Evolutionary conservation across 2,888 invertebrate genomes (phyloP), one percentile per base, ranked within the genome.

Genomic region (Nomada ruficornis): DNA sequence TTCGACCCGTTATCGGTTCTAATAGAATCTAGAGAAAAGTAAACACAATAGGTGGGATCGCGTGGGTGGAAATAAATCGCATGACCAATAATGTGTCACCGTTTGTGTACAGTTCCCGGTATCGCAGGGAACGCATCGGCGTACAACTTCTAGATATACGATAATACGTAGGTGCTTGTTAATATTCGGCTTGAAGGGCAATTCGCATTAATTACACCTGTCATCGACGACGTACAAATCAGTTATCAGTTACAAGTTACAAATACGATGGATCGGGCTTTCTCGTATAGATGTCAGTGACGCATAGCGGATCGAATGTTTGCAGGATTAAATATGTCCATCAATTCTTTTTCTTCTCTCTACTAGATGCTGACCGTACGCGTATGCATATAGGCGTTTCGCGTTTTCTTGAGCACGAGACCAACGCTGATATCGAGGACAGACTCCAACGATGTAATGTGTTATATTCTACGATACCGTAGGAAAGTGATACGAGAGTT

Each of bases 241-340:
- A 36, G 36, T 80, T 84, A 83, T 84, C 75, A 77, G 62, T 83
- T 84, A 80, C 75, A 54, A 36, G 36, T 36, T 36, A 36, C 71
- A 79, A 84, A 83, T 62, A 20, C 52, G 47, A 36, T 47, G 64
- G 72, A 72, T 76, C 77, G 20, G 36, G 73, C 65, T 83, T 65
- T 77, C 60, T 11, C 54, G 65, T 54, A 52, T 57, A 57, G 69
- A 67, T 36, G 29, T 10, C 42, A 54, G 47, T 80, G 72, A 76
- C 80, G 80, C 69, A 55, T 68, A 42, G 62, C 67, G 42, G 73
- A 83, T 82, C 83, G 59, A 70, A 83, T 83, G 83, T 83, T 67
- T 78, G 60, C 42, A 50, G 64, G 77, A 83, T 83, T 72, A 57
- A 83, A 83, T 74, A 36, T 36, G 36, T 7, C 36, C 36, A 69